Evolutionary conservation across 2,888 invertebrate genomes (phyloP), one percentile per base, ranked within the genome.

Genomic region (Sarcophaga carnaria): DNA sequence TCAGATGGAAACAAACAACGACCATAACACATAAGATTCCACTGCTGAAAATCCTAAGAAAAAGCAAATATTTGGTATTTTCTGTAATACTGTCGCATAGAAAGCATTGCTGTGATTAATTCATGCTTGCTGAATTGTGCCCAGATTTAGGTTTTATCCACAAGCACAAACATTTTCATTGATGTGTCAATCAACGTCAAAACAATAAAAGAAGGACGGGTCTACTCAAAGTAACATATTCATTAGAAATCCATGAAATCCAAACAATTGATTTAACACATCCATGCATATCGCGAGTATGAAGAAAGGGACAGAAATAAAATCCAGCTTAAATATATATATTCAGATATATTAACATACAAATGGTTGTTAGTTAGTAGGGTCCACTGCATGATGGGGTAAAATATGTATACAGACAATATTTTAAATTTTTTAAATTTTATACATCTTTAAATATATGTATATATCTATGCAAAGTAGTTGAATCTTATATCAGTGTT

Each of bases 121-220:
- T 63, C 20, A 63, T 45, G 62, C 60, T 74, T 74, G 74, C 62
- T 17, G 27, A 8, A 47, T 12, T 74, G 14, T 63, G 22, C 12
- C 4, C 69, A 69, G 14, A 69, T 69, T 69, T 22, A 20, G 47
- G n/a, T 49, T 14, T 49, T 54, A 54, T 17, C 12, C 12, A 54
- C 17, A 47, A 47, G 20, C 49, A 69, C 47, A 69, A 47, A 63
- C 47, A 47, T 74, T 63, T 45, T 37, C 20, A 74, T 63, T 25
- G 22, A 47, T 62, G 22, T 22, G 74, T 74, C 74, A 74, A 63
- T 74, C 62, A 74, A 45, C 45, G 62, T 63, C 74, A 63, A 47
- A 47, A 22, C 45, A 47, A 12, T 67, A 4, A 67, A 62, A 47
- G 22, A 17, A 47, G 45, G 22, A 22, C 22, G 74, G 49, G 62